phyloP scores from a whole-genome alignment of 2,888 invertebrate genomes.

The Muscina levida region DNA sequence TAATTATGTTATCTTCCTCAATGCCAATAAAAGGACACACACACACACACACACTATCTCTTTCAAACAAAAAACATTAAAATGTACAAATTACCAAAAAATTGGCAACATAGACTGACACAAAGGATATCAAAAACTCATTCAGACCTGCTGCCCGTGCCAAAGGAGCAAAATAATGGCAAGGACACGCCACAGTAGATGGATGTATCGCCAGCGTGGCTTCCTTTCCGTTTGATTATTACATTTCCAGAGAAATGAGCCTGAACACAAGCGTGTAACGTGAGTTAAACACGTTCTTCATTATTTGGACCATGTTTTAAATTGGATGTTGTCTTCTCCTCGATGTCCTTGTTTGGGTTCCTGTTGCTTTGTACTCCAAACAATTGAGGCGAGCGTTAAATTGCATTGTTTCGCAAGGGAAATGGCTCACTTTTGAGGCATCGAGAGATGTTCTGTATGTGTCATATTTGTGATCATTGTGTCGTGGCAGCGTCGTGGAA shows the following conservation, averaged over 20 bases:
- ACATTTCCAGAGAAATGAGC: constrained; percentile 1
- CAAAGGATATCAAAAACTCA: constrained; percentile 47
- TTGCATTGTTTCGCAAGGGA: not conserved
- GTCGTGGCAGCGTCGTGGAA: no score
- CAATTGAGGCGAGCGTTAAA: constrained; percentile 44
- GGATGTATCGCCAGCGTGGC: not conserved
- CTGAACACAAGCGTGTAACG: constrained; percentile 36
- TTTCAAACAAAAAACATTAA: constrained; percentile 39
- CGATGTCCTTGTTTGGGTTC: constrained; percentile 27
- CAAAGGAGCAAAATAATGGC: no score
- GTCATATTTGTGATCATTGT: constrained; percentile 15
- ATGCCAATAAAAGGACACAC: not conserved
- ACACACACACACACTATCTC: not conserved
- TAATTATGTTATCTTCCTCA: constrained; percentile 42
- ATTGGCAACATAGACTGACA: constrained; percentile 28
- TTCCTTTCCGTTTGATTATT: not conserved
- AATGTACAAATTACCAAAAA: constrained; percentile 26
- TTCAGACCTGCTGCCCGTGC: constrained; percentile 48
- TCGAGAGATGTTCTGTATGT: constrained; percentile 20
- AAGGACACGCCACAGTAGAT: not conserved
- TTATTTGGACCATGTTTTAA: not conserved
- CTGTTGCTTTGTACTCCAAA: constrained; percentile 53
- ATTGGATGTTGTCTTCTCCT: not conserved
- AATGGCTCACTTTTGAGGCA: constrained; percentile 33
- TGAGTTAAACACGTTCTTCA: constrained; percentile 55